Percentiles rank a stretch among this genome's conserved stretches.
phyloP scores from a whole-genome alignment of 2,797 vertebrate genomes.

The Chelon labrosus region DNA sequence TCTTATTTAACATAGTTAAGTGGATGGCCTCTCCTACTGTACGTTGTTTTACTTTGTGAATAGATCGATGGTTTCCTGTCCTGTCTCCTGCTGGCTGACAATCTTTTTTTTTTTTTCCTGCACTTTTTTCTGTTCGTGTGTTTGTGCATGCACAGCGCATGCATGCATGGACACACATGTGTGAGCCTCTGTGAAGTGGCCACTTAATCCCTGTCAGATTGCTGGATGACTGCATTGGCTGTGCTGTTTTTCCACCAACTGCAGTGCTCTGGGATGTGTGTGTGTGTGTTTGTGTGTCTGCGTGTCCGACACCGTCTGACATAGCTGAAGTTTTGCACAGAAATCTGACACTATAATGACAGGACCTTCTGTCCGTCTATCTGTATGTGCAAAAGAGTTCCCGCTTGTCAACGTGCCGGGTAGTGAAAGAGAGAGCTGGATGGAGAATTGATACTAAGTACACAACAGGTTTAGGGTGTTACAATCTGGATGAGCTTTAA shows the following conservation, averaged over 20 bases:
- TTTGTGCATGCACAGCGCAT: constrained; percentile 38
- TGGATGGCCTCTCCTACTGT: constrained; percentile 63
- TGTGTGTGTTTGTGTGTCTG: constrained; percentile 27
- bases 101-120: constrained; percentile 23
- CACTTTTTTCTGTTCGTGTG: constrained; percentile 31
- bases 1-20: constrained; percentile 67
- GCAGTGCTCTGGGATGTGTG: constrained; percentile 53
- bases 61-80: constrained; percentile 73
- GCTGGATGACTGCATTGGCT: constrained; percentile 67
- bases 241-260: constrained; percentile 76
- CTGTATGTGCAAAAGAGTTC: constrained; percentile 60
- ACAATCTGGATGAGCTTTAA: constrained; percentile 56
- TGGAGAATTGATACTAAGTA: constrained; percentile 57
- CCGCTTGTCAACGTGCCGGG: constrained; percentile 60
- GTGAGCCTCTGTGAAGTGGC: constrained; percentile 68
- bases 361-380: constrained; percentile 73
- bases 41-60: constrained; percentile 62
- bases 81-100: constrained; percentile 50
- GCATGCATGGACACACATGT: constrained; percentile 49
- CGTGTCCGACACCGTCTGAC: constrained; percentile 57
- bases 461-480: constrained; percentile 51
- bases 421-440: constrained; percentile 53
- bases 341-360: constrained; percentile 79
- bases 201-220: constrained; percentile 79
- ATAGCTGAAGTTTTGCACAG: constrained; percentile 74